These are phyloP conservation scores for Temnothorax unifasciatus DNA, from an alignment of 2,888 invertebrate genomes.

Conservation along the genomic window DNA sequence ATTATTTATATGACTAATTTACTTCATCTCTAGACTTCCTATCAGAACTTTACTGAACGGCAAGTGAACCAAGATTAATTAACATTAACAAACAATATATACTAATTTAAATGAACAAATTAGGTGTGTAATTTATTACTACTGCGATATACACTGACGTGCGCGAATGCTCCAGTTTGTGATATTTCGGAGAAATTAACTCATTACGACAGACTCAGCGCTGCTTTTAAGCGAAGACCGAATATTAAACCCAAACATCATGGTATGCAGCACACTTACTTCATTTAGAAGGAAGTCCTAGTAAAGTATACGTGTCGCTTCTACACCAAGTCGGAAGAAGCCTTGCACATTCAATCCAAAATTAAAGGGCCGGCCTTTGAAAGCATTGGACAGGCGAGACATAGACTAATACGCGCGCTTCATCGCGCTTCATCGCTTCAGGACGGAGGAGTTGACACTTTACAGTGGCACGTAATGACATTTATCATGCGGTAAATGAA, in stretches of 20 bases:
- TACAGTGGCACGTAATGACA: conserved; percentile 37
- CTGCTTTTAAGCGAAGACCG: conserved; percentile 18
- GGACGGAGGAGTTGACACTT: neutral
- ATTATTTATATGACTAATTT: neutral
- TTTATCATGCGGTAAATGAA: conserved; percentile 51
- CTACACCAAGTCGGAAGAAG: conserved; percentile 26
- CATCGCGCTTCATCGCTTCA: neutral
- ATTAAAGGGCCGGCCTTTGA: conserved; percentile 44
- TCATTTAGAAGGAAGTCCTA: conserved; percentile 18
- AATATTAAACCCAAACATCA: conserved; percentile 17
- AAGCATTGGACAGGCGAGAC: conserved; percentile 9
- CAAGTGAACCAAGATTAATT: neutral
- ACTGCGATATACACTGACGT: neutral
- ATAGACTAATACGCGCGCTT: conserved; percentile 2
- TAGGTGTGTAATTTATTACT: neutral
- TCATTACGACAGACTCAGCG: neutral
- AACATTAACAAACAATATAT: neutral
- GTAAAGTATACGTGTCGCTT: conserved; percentile 19
- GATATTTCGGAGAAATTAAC: neutral
- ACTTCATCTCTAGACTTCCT: neutral
- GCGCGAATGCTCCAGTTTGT: neutral
- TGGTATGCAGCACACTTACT: conserved; percentile 1
- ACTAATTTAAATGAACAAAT: neutral
- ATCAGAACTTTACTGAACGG: neutral
- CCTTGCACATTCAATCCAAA: conserved; percentile 24